Conservation (phyloP, 2,888 invertebrate genomes). For the Xylophagus ater region DNA sequence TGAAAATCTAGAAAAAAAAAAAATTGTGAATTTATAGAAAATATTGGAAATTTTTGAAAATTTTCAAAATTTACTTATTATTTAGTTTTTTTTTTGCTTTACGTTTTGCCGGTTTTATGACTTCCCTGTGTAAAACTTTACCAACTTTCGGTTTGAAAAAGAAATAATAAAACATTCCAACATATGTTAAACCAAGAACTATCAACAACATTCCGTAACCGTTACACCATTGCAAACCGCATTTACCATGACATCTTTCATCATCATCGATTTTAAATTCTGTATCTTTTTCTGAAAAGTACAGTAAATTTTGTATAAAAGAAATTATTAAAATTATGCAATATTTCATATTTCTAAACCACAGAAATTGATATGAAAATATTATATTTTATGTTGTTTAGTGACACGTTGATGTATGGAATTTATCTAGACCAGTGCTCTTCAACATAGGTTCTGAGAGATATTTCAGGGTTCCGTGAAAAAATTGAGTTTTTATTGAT, state of each 20-base stretch:
- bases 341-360: too few species aligned
- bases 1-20: neutral
- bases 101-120: conserved; percentile 34
- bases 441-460: too few species aligned
- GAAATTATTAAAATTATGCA: neutral
- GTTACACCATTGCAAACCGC: conserved; percentile 42
- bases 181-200: conserved; percentile 47
- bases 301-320: too few species aligned
- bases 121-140: conserved; percentile 32
- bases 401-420: too few species aligned
- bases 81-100: conserved; percentile 26
- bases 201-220: conserved; percentile 65
- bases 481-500: too few species aligned
- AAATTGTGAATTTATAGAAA: neutral
- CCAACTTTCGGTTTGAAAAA: conserved; percentile 49
- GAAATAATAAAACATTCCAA: conserved; percentile 51
- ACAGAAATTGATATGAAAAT: too few species aligned
- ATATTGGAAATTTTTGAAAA: conserved; percentile 17
- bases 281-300: conserved; percentile 7
- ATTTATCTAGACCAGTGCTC: too few species aligned
- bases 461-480: too few species aligned
- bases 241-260: conserved; percentile 19
- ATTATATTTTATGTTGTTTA: too few species aligned
- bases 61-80: conserved; percentile 30
- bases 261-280: conserved; percentile 15